Evolutionary conservation across 2,888 invertebrate genomes (phyloP), one percentile per base, ranked within the genome.

Genomic region (Lasioglossum calceatum): DNA sequence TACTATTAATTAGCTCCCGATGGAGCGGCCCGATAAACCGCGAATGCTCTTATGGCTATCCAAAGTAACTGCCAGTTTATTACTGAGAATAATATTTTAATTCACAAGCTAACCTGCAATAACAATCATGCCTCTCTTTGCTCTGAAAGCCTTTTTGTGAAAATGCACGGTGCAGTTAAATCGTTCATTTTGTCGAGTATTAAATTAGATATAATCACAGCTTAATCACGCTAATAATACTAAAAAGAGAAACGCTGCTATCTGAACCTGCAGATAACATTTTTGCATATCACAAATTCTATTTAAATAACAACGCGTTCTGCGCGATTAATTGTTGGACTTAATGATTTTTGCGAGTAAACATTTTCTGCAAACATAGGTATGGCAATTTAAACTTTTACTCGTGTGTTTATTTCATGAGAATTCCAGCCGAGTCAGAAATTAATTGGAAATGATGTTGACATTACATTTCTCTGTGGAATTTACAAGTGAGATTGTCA

Each of bases 1-100:
- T 23, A 44, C n/a, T 39, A 19, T 74, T 84, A 82, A 77, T 84
- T 82, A 77, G 36, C 0, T 14, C 39, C 1, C 4, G 32, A 10
- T 10, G 14, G 16, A 50, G 36, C 70, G 19, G 1, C 19, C 12
- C 4, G 10, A 4, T 39, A 70, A 39, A 70, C 19, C 19, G 23
- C 8, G 36, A 39, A 19, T 39, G 70, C 23, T 39, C 12, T 70
- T 70, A 12, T 39, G 39, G 39, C 23, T 23, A 23, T 39, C 10
- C 2, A 70, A 23, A 23, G 19, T 70, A 23, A 8, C 10, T 36
- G 36, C 4, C 23, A 10, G 39, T 39, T 39, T 39, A 39, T 70
- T 70, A 19, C 4, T 23, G 4, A 23, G 10, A 39, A 39, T 39
- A 39, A 70, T 70, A 39, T 36, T 70, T 39, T 19, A 39, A 70